Percentiles rank a stretch among this genome's conserved stretches.
Conservation (phyloP, 2,797 vertebrate genomes). For the Rhynchonycteris naso region DNA sequence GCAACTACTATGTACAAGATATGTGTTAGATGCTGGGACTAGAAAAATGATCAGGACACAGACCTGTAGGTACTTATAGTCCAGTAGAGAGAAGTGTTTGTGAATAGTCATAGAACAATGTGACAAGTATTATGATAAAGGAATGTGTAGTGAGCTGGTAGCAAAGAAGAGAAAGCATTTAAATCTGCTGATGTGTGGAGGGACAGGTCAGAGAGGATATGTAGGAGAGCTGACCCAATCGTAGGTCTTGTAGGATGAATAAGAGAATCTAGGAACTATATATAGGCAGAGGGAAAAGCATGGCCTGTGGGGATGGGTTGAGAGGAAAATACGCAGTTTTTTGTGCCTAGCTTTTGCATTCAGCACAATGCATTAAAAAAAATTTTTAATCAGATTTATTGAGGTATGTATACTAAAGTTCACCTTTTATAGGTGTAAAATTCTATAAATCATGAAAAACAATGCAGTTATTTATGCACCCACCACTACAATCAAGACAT, state of each 20-base stretch:
- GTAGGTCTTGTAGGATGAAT: background rate
- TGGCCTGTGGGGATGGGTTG: background rate
- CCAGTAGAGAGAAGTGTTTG: background rate
- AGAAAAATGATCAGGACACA: background rate
- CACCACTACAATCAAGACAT: background rate
- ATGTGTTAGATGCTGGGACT: background rate
- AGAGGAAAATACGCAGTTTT: background rate
- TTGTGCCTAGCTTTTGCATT: background rate
- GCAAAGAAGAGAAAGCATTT: constrained; percentile 21
- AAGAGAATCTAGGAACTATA: background rate
- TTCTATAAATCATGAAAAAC: background rate
- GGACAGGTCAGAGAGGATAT: background rate
- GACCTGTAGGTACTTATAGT: background rate
- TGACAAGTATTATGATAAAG: background rate
- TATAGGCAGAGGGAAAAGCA: background rate
- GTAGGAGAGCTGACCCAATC: background rate
- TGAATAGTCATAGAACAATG: background rate
- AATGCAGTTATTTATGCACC: background rate
- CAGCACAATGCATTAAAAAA: background rate
- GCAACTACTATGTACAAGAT: background rate
- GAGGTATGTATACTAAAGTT: background rate
- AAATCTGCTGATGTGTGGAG: background rate
- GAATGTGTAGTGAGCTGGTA: background rate
- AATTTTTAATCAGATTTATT: background rate
- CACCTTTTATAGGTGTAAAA: background rate